Conservation (phyloP, 1,140 invertebrate species). For the Drosophila bifasciata region DNA sequence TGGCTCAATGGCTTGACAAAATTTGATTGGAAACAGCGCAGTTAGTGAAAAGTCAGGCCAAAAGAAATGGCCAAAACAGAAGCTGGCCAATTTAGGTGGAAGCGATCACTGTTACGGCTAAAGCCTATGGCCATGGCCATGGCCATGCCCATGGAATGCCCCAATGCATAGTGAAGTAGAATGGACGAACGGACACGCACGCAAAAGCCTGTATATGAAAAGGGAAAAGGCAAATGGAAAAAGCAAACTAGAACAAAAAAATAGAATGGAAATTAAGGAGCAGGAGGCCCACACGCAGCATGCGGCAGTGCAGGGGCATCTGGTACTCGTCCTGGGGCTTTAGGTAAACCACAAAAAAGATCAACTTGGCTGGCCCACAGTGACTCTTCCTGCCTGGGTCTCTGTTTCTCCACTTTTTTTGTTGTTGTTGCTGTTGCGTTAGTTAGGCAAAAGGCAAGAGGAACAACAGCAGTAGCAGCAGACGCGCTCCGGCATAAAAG, state of each 20-base stretch:
- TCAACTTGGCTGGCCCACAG: conserved; percentile 30
- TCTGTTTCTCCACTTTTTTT: conserved; percentile 7
- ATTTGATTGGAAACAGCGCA: conserved; percentile 59
- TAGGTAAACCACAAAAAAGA: conserved; percentile 55
- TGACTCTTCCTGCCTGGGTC: not conserved
- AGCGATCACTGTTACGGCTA: conserved; percentile 37
- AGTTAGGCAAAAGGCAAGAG: conserved; percentile 23
- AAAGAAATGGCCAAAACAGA: conserved; percentile 9
- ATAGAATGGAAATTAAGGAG: conserved; percentile 16
- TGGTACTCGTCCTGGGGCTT: conserved; percentile 36
- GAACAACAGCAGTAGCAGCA: conserved; percentile 43
- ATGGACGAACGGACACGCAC: conserved; percentile 42
- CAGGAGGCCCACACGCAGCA: not conserved
- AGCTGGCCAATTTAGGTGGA: conserved; percentile 41
- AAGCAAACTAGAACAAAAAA: conserved; percentile 12
- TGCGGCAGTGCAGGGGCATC: conserved; percentile 1
- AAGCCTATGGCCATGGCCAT: conserved; percentile 36
- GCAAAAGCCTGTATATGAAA: not conserved
- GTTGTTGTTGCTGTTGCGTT: conserved; percentile 41
- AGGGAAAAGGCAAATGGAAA: not conserved
- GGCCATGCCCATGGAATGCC: conserved; percentile 24
- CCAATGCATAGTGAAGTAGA: conserved; percentile 60
- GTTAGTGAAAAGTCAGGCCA: not conserved
- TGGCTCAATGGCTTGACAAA: conserved; percentile 48
- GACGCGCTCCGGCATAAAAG: conserved; percentile 68